phyloP scores from a whole-genome alignment of 2,888 invertebrate genomes.

The Nudaria mundana region DNA sequence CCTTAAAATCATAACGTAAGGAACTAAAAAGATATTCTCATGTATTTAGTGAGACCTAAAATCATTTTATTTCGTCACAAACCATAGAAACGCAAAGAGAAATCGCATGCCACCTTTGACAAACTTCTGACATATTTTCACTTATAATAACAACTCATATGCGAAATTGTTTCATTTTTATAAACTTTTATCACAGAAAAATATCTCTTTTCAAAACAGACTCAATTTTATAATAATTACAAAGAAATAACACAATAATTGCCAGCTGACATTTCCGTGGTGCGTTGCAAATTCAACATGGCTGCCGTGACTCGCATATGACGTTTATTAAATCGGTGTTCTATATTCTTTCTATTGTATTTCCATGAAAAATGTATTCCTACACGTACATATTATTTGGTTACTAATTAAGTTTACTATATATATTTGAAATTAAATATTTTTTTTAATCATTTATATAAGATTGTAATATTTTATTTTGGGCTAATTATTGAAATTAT shows the following conservation, averaged over 20 bases:
- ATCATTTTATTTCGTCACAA: constrained; percentile 75
- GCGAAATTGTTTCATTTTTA: constrained; percentile 38
- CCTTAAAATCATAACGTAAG: constrained; percentile 59
- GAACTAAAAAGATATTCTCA: constrained; percentile 59
- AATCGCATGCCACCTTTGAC: constrained; percentile 74
- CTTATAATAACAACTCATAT: constrained; percentile 43
- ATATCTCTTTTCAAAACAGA: constrained; percentile 39
- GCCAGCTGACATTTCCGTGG: constrained; percentile 81
- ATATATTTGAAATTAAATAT: background rate
- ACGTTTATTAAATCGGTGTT: constrained; percentile 57
- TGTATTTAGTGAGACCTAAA: constrained; percentile 52
- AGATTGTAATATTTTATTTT: constrained; percentile 3
- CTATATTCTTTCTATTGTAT: constrained; percentile 30
- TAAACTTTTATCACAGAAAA: constrained; percentile 44
- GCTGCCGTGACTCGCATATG: constrained; percentile 72
- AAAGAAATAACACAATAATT: constrained; percentile 67
- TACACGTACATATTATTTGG: too few species aligned
- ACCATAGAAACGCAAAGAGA: constrained; percentile 78
- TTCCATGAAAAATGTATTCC: background rate
- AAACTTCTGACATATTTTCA: constrained; percentile 71
- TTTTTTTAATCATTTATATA: background rate
- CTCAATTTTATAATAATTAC: constrained; percentile 60
- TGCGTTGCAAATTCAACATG: constrained; percentile 81
- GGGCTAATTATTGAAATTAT: too few species aligned
- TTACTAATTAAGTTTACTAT: constrained; percentile 25